A percentile compares a stretch with the other conserved stretches of the same genome.
Conservation (phyloP, 2,797 vertebrate species). For the Cryptoprocta ferox region DNA sequence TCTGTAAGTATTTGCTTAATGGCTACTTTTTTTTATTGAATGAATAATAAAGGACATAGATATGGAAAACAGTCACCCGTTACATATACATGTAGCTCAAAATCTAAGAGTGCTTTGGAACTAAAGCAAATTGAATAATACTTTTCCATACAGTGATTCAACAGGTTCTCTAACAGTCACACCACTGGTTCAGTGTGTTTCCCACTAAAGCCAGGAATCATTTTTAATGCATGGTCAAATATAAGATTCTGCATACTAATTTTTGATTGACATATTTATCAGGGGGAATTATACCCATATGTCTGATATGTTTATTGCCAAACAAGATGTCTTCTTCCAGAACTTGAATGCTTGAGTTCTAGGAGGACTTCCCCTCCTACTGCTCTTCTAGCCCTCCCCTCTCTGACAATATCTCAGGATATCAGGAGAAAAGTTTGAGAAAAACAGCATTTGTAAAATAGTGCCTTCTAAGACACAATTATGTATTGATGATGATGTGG, state of each 20-base stretch:
- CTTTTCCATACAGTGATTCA: constrained; percentile 7
- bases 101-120: constrained; percentile 49
- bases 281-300: not conserved
- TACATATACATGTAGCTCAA: not conserved
- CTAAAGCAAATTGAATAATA: not conserved
- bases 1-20: constrained; percentile 39
- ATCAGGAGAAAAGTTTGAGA: not conserved
- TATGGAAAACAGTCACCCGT: constrained; percentile 36
- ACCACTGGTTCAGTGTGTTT: constrained; percentile 22
- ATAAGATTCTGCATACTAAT: not conserved
- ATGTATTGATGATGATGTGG: not conserved
- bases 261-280: constrained; percentile 48
- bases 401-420: not conserved
- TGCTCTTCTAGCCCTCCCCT: not conserved
- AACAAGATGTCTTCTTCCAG: not conserved
- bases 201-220: not conserved
- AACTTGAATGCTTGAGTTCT: not conserved
- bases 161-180: constrained; percentile 24
- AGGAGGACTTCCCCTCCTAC: not conserved
- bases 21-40: not conserved
- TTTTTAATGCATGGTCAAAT: constrained; percentile 36
- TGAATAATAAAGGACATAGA: not conserved
- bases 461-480: constrained; percentile 1
- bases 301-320: constrained; percentile 23
- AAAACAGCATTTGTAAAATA: constrained; percentile 46